These are phyloP conservation scores for Ligdia adustata DNA, from an alignment of 2,888 invertebrate genomes.

Conservation along the genomic window DNA sequence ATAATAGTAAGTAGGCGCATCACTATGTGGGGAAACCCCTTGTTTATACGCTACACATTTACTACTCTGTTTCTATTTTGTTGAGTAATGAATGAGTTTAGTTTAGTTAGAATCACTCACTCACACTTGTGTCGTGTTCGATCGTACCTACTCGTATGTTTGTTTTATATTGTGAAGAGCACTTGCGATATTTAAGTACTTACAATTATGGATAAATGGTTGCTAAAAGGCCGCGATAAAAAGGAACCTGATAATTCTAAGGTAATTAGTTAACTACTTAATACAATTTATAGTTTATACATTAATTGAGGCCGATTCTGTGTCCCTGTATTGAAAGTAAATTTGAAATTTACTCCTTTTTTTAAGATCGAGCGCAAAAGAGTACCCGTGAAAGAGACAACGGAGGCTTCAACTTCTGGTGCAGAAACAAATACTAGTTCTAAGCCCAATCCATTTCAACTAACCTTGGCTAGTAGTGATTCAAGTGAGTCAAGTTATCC, in stretches of 20 bases:
- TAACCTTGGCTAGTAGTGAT: constrained; percentile 2
- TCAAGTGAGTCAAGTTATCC: constrained; percentile 14
- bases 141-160: background rate
- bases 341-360: no score
- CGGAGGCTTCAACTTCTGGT: constrained; percentile 15
- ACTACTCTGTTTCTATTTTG: no score
- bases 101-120: background rate
- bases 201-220: constrained; percentile 1
- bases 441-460: constrained; percentile 3
- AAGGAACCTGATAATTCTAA: background rate
- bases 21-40: no score
- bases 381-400: constrained; percentile 4
- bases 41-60: no score
- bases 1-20: no score
- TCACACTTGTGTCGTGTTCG: background rate
- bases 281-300: no score
- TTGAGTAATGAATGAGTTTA: constrained; percentile 3
- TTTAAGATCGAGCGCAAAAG: background rate
- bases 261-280: background rate
- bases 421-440: constrained; percentile 9
- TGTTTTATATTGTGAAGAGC: background rate
- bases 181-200: background rate
- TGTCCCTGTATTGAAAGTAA: no score
- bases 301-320: no score
- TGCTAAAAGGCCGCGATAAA: background rate